Evolutionary conservation across 1,140 invertebrate species (phyloP).

Genomic region (Bombus pyrosoma): DNA sequence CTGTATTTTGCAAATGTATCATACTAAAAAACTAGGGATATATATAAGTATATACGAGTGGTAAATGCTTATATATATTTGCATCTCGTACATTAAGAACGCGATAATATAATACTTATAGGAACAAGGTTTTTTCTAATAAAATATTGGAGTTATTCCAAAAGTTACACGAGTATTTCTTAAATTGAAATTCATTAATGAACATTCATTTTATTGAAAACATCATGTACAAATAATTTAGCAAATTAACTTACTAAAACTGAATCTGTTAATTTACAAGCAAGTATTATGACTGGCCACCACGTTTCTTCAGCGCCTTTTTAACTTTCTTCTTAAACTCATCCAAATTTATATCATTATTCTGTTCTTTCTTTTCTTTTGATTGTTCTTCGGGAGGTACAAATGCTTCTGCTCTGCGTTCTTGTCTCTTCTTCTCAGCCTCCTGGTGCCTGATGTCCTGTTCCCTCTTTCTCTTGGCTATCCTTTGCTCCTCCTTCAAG

Average conservation of each 20-base stretch:
- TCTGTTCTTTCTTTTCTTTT: constrained; percentile 63
- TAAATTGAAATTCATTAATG: neutral
- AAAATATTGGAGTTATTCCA: constrained; percentile 68
- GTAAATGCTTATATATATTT: constrained; percentile 43
- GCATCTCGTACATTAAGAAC: constrained; percentile 57
- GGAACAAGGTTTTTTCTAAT: constrained; percentile 70
- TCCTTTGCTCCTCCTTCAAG: constrained; percentile 92
- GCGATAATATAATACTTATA: constrained; percentile 66
- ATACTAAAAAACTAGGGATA: constrained; percentile 58
- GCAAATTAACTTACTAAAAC: neutral
- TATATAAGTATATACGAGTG: constrained; percentile 58
- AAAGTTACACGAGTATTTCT: constrained; percentile 9
- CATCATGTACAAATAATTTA: constrained; percentile 3
- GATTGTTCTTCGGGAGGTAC: constrained; percentile 90
- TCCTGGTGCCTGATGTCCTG: constrained; percentile 89
- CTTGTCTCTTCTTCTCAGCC: constrained; percentile 88
- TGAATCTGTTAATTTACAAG: neutral
- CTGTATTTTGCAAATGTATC: constrained; percentile 73
- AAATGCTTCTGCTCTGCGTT: constrained; percentile 91
- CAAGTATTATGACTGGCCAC: constrained; percentile 17
- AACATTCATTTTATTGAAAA: constrained; percentile 43
- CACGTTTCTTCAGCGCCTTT: constrained; percentile 82
- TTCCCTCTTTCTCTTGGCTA: constrained; percentile 88
- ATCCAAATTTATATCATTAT: constrained; percentile 85
- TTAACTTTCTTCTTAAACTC: constrained; percentile 89